Evolutionary conservation across 2,797 vertebrate species (phyloP), one percentile per base, ranked within the genome.

Genomic region (Crocodylus rhombifer): DNA sequence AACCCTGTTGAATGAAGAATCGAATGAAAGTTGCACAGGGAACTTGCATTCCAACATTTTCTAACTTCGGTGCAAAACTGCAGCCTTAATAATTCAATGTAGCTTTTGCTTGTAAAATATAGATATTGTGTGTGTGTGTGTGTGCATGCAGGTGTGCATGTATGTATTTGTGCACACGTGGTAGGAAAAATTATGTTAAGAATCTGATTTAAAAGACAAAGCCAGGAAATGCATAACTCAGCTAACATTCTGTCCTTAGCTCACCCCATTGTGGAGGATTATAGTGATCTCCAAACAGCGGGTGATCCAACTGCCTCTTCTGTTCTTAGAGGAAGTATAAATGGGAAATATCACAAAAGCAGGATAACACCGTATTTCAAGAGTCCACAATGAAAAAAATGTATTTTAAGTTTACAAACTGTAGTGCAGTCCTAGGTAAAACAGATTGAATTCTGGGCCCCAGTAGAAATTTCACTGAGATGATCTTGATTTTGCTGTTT

Each of bases 291-390:
- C 91, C 62, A 80, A 96, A 94, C 89, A 89, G 79, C 87, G 92
- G 95, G 89, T 92, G 83, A 81, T 95, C 92, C 13, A 94, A 94
- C 91, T 92, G 92, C 90, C 77, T 91, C 90, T 87, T 93, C 93
- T 92, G 80, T 87, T 91, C 60, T 86, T 90, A 86, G 73, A 93
- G 93, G 93, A 97, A 95, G 82, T 82, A 62, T 96, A 95, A 89
- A 95, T 86, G 90, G 76, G 75, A 96, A 95, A 89, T 92, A 90
- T 28, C 65, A 93, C 87, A 92, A 95, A 97, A 95, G 90, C 92
- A 96, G 92, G 88, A 94, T 85, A 84, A 93, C 91, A 71, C 69
- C 87, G 91, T 92, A 63, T 87, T 95, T 97, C 76, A 84, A 63
- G 83, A 92, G 83, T 95, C 92, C 73, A 57, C 87, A 92, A 69